These are phyloP conservation scores for Cephalopholis sonnerati DNA, from an alignment of 2,113 vertebrate genomes.

Conservation along the genomic window DNA sequence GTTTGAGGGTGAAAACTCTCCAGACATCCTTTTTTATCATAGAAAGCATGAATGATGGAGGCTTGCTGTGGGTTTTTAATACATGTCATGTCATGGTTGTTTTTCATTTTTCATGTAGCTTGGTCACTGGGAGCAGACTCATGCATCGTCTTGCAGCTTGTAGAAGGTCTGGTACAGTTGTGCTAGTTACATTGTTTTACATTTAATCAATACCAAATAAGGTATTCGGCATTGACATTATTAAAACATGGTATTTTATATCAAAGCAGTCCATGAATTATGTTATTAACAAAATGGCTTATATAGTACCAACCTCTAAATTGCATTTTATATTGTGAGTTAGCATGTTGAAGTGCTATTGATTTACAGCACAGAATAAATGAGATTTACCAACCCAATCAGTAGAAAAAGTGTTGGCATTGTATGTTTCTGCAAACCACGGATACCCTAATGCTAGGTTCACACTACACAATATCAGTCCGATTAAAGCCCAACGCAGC, in stretches of 20 bases:
- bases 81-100: background rate
- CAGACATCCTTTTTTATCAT: background rate
- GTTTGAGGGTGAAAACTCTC: background rate
- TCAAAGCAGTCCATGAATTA: background rate
- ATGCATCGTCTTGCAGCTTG: background rate
- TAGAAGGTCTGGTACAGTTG: background rate
- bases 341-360: background rate
- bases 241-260: background rate
- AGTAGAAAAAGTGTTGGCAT: no score
- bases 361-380: background rate
- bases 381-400: no score
- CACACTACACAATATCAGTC: no score
- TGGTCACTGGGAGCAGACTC: background rate
- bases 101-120: background rate
- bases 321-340: background rate
- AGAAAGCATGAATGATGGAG: background rate
- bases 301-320: background rate
- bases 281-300: background rate
- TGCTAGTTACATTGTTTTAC: no score
- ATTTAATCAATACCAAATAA: background rate
- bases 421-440: no score
- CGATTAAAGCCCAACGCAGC: no score
- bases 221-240: background rate
- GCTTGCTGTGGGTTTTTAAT: background rate
- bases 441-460: no score